Percentiles rank a stretch among this genome's conserved stretches.
Conservation (phyloP, 2,797 vertebrate species). For the Toxotes lorentzi region DNA sequence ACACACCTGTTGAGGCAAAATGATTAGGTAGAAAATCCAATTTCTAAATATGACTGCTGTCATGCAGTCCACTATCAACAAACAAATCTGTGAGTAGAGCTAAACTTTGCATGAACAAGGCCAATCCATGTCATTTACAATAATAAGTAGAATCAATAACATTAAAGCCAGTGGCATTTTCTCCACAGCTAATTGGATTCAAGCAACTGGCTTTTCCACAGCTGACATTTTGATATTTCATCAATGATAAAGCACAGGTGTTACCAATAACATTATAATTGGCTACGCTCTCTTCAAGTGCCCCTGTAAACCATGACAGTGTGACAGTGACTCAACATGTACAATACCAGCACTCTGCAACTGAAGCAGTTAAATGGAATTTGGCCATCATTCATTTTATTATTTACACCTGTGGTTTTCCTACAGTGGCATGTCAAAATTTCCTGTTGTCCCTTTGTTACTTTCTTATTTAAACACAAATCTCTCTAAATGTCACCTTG, state of each 20-base stretch:
- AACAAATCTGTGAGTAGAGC: neutral
- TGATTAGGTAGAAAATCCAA: neutral
- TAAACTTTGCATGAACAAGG: neutral
- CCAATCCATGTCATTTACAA: neutral
- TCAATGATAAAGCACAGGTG: conserved; percentile 16
- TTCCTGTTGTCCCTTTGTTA: neutral
- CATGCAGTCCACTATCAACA: too few relatives aligned
- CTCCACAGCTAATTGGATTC: neutral
- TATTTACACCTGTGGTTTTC: neutral
- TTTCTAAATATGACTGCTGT: neutral
- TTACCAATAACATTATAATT: neutral
- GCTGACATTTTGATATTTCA: conserved; percentile 3
- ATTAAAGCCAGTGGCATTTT: neutral
- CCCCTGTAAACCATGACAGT: too few relatives aligned
- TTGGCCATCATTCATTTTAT: neutral
- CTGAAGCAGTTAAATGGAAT: neutral
- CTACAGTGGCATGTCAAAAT: conserved; percentile 9
- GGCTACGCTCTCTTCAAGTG: neutral
- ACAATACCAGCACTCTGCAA: neutral
- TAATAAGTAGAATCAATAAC: neutral
- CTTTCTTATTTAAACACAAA: neutral
- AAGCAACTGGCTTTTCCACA: conserved; percentile 3
- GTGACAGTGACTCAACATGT: neutral
- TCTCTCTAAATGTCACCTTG: neutral
- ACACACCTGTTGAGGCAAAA: neutral